Evolutionary conservation across 2,113 vertebrate species (phyloP), one percentile per base, ranked within the genome.

Genomic region (Petroica traversi): DNA sequence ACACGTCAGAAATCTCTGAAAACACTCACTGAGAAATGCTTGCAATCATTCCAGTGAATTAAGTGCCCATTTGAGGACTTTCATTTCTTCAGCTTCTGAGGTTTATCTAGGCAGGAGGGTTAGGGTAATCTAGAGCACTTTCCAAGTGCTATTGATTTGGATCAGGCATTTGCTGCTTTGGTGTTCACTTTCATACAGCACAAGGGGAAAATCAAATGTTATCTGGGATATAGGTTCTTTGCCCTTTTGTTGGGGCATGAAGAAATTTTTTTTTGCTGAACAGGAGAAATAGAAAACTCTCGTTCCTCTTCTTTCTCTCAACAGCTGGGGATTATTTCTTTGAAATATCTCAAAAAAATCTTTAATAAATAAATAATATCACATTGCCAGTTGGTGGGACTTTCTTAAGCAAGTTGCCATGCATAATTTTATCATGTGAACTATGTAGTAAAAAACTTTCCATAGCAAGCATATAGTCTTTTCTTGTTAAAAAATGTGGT

Each of bases 401-500:
- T 73, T 83, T 83, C 63, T 92, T 51, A 13, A 89, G 34, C 33
- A 81, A 85, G 48, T 59, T 78, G 18, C 14, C 40, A 38, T 33
- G 12, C 67, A 67, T 66, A 69, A 74, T 79, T 95, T 77, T 74
- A 77, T 8, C 36, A 36, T 52, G 45, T 55, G 74, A 97, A 85
- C 71, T 75, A 11, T 62, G 57, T 17, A 68, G 16, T 46, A 83
- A 66, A 80, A 95, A 38, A 19, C 38, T 83, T 94, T 73, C 23
- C 55, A 59, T 73, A 48, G 41, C 69, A 97, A 89, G 24, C 45
- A 77, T 46, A 29, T 23, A 10, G 4, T 8, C 34, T 92, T 85
- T 75, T 51, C 4, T 79, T 63, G 64, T 75, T 40, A 48, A 57
- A 57, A 92, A 78, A 77, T 57, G 29, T 20, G 79, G 25, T 40